phyloP scores from a whole-genome alignment of 1,140 invertebrate species.

The Halictus rubicundus region DNA sequence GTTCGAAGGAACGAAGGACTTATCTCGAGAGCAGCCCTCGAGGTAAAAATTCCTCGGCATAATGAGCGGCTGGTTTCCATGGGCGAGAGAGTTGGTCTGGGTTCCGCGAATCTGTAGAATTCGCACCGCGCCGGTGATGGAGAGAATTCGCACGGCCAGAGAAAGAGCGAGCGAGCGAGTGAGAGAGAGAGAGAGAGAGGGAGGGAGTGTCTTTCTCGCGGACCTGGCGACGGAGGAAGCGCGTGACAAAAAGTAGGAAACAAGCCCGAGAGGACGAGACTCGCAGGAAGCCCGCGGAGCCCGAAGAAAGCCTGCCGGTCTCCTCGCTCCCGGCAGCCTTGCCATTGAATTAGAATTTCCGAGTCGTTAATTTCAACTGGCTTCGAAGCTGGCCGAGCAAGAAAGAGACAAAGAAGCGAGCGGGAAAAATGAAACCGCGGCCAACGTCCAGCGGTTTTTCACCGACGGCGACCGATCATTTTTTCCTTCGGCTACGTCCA shows the following conservation, averaged over 20 bases:
- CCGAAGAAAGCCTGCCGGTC: constrained; percentile 52
- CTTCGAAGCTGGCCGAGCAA: constrained; percentile 24
- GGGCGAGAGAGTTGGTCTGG: not conserved
- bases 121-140: too few species aligned
- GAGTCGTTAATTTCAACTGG: constrained; percentile 64
- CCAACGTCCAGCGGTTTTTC: constrained; percentile 13
- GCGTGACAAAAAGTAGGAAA: constrained; percentile 23
- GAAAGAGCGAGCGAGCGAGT: too few species aligned
- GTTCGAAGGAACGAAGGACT: not conserved
- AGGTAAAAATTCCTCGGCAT: not conserved
- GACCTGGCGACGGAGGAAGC: not conserved
- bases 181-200: too few species aligned
- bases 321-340: constrained; percentile 49
- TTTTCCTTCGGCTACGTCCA: constrained; percentile 55
- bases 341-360: constrained; percentile 69
- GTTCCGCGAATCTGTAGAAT: not conserved
- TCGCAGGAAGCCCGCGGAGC: constrained; percentile 17
- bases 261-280: constrained; percentile 25
- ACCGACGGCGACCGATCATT: constrained; percentile 32
- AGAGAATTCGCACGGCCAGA: too few species aligned
- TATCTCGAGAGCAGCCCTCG: not conserved
- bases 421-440: constrained; percentile 4
- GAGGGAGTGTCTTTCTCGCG: not conserved
- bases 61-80: constrained; percentile 27
- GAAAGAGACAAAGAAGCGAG: constrained; percentile 35